Evolutionary conservation across 2,113 vertebrate species (phyloP), one percentile per base, ranked within the genome.

Genomic region (Oncorhynchus tshawytscha): DNA sequence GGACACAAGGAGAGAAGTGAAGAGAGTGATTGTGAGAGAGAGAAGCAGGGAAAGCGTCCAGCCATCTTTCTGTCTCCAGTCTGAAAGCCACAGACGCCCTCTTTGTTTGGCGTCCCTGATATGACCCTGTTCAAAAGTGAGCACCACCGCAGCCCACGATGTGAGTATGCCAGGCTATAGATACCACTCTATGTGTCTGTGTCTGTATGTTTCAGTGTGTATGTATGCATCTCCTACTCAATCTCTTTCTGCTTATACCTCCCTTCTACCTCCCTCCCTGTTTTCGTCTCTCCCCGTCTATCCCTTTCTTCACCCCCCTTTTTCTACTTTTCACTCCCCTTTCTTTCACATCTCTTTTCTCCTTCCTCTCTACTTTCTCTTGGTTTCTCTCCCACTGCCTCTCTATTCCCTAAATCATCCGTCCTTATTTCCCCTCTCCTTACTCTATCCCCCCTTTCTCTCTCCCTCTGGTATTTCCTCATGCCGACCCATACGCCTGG

Each of bases 51-150:
- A 51, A 78, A 87, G 69, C 80, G 39, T 82, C 29, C 57, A 65
- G 67, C 76, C 54, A 22, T 72, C 62, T 27, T 74, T 69, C 62
- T 51, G 66, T 77, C 67, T 71, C 66, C 73, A 77, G 81, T 76
- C 79, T 82, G 49, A 70, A 24, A 71, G 24, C 29, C 80, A 75
- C 64, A 75, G 54, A 25, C 72, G 51, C 25, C 67, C 25, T 76
- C 81, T 69, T 80, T 78, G 78, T 82, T 71, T 74, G 75, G 83
- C 75, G 72, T 89, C 81, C 71, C 81, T 92, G 90, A 87, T 92
- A 94, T 93, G 93, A 93, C 93, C 86, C 90, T 94, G 70, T 94
- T 93, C 81, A 88, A 86, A 81, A 88, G 86, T 84, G 86, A 84
- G 72, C 81, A 88, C 78, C 81, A 80, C 16, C 51, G 51, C 84